These are phyloP conservation scores for Pavo muticus DNA, from an alignment of 2,113 vertebrate species.

Conservation along the genomic window DNA sequence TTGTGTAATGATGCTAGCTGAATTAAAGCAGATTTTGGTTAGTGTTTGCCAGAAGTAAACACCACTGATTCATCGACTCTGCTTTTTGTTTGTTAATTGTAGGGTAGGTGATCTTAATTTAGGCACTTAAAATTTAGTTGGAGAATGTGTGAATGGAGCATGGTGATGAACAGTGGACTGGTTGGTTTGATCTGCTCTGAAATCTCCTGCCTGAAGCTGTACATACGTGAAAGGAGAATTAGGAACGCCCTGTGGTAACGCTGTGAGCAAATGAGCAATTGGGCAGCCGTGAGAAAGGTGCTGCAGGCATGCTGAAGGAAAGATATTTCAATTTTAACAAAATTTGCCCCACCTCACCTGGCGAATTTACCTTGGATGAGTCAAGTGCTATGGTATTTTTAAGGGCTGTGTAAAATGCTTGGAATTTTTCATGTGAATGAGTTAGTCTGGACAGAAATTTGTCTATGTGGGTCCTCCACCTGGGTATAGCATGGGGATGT, in stretches of 20 bases:
- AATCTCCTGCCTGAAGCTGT: neutral
- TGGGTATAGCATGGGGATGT: neutral
- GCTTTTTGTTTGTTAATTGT: neutral
- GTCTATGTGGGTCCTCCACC: accelerated
- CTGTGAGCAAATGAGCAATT: neutral
- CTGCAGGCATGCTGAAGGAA: neutral
- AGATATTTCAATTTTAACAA: neutral
- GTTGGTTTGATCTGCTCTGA: neutral
- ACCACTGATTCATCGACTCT: neutral
- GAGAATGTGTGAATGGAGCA: neutral
- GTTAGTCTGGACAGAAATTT: neutral
- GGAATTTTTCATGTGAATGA: neutral
- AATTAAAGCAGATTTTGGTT: neutral
- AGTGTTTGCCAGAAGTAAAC: neutral
- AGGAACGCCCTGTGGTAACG: neutral
- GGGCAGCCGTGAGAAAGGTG: neutral
- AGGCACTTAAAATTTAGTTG: neutral
- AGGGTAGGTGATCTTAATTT: neutral
- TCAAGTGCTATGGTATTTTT: neutral
- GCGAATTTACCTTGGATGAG: neutral
- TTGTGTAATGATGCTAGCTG: neutral
- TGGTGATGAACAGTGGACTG: neutral
- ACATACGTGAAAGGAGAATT: neutral
- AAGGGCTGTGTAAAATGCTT: neutral
- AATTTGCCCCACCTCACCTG: neutral